Conservation (phyloP, 2,888 invertebrate species). For the Melinaea menophilus region DNA sequence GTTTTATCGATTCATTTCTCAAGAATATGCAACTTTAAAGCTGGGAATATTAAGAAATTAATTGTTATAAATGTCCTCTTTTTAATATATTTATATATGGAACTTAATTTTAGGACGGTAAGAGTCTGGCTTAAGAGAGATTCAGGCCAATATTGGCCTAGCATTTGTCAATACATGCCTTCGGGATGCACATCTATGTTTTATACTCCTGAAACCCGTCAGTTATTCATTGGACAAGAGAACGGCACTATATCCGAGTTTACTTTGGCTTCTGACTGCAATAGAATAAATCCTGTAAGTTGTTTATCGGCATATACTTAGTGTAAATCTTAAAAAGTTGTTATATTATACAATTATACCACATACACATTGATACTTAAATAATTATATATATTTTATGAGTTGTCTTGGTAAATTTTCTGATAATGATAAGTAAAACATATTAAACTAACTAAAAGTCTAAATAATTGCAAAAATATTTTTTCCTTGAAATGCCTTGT, state of each 20-base stretch:
- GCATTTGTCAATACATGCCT: constrained; percentile 97
- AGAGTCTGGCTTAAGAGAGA: constrained; percentile 98
- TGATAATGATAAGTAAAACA: too few species aligned
- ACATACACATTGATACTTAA: too few species aligned
- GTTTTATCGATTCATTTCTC: not conserved
- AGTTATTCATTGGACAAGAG: constrained; percentile 96
- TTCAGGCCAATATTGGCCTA: constrained; percentile 99
- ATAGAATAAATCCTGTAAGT: constrained; percentile 89
- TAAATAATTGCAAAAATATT: too few species aligned
- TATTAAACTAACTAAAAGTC: too few species aligned
- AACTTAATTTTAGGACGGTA: constrained; percentile 83
- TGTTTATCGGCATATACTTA: not conserved
- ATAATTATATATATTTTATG: too few species aligned
- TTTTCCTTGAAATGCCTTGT: too few species aligned
- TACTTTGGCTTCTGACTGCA: constrained; percentile 93
- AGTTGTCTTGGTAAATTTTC: too few species aligned
- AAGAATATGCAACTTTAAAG: not conserved
- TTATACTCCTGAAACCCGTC: constrained; percentile 91
- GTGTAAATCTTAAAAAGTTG: too few species aligned
- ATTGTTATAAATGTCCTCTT: not conserved
- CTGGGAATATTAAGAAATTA: not conserved
- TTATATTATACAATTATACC: too few species aligned
- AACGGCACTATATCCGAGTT: constrained; percentile 96
- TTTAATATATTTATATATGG: not conserved
- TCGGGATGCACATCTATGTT: constrained; percentile 94